A percentile compares a stretch with the other conserved stretches of the same genome.
phyloP scores from a whole-genome alignment of 2,113 vertebrate genomes.

The Corydoras sp. region DNA sequence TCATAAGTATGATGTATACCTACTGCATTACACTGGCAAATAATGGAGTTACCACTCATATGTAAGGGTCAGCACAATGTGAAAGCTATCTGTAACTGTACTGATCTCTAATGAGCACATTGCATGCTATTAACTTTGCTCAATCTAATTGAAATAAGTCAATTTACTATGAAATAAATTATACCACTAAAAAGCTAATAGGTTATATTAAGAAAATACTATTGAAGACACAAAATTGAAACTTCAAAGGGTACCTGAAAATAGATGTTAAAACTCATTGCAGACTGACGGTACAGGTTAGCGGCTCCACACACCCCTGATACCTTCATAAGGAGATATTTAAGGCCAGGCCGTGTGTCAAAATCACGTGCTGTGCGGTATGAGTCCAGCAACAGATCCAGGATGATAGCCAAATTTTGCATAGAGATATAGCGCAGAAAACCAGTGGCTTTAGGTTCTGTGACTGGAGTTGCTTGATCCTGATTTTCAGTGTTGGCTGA shows the following conservation, averaged over 20 bases:
- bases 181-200: no score
- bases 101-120: no score
- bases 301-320: constrained; percentile 89
- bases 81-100: no score
- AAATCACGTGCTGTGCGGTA: constrained; percentile 92
- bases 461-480: constrained; percentile 58
- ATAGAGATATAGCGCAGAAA: constrained; percentile 97
- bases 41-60: no score
- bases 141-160: neutral
- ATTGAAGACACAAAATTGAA: neutral
- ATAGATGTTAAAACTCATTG: constrained; percentile 96
- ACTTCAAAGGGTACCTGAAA: constrained; percentile 59
- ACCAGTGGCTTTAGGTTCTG: constrained; percentile 75
- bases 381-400: constrained; percentile 93
- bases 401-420: constrained; percentile 91
- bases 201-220: no score
- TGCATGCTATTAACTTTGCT: no score
- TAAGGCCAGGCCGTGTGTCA: constrained; percentile 88
- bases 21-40: no score
- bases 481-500: constrained; percentile 62
- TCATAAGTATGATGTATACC: no score
- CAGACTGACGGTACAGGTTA: constrained; percentile 92
- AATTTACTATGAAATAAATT: no score
- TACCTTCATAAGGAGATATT: constrained; percentile 95
- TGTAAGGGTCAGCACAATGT: no score